A percentile compares a stretch with the other conserved stretches of the same genome.
Evolutionary conservation across 2,888 invertebrate genomes (phyloP).

Genomic region (Hylaea fasciaria): DNA sequence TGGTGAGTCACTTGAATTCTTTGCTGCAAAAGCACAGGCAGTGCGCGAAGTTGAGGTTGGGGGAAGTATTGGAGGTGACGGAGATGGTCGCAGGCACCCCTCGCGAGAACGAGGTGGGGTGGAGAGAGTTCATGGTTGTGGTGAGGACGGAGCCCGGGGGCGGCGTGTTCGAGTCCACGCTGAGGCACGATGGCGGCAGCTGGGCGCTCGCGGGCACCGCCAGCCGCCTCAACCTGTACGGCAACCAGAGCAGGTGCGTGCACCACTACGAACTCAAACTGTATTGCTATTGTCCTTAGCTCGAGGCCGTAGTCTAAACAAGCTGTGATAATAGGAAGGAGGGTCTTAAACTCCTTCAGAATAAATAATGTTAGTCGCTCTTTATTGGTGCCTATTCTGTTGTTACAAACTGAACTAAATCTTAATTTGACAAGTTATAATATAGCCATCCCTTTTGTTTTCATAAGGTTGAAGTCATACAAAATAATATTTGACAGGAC

Average conservation of each 20-base stretch:
- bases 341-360: slow-evolving; percentile 1
- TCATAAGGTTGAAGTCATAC: no score
- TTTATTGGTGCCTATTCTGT: no score
- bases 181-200: slow-evolving; percentile 67
- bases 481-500: no score
- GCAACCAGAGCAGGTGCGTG: slow-evolving; percentile 91
- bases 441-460: no score
- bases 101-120: slow-evolving; percentile 67
- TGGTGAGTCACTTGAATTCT: slow-evolving; percentile 87
- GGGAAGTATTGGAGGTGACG: slow-evolving; percentile 87
- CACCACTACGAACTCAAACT: slow-evolving; percentile 90
- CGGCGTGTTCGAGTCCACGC: slow-evolving; percentile 92
- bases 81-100: slow-evolving; percentile 80
- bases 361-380: slow-evolving; percentile 11
- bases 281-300: slow-evolving; percentile 88
- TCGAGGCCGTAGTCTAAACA: slow-evolving; percentile 36
- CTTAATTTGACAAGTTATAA: no score
- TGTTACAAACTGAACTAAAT: no score
- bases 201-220: slow-evolving; percentile 88
- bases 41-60: slow-evolving; percentile 87
- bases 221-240: slow-evolving; percentile 91
- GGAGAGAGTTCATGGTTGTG: slow-evolving; percentile 87
- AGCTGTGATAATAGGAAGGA: slow-evolving; percentile 54
- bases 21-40: slow-evolving; percentile 85
- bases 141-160: slow-evolving; percentile 87